Base-by-base conservation (phyloP, 2,113 vertebrate species). In the Salvelinus sp. region DNA sequence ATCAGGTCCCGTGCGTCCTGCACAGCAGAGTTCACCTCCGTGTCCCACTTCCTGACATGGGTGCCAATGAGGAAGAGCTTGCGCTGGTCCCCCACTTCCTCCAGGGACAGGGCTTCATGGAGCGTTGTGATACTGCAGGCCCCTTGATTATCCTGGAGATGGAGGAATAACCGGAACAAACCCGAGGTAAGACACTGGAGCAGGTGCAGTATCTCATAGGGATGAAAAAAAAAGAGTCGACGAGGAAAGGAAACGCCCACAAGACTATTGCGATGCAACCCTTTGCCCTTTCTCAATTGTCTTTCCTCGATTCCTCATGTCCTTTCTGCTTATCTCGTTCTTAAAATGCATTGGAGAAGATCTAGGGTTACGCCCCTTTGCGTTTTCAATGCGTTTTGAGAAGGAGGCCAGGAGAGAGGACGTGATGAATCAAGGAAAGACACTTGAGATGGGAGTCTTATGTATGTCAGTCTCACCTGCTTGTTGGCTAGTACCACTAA, bases 401-500 rank as follows among this genome's bases (percentile, higher is more conserved):
- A 9, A 16, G 38, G 38, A 44, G 38, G 38, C 9, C 9, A 44
- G 38, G 38, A 12, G 38, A 44, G 38, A 44, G 38, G 38, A 44
- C 38, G 2, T 44, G 38, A 44, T 9, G 38, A 44, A 48, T 67
- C 25, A 50, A 57, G 13, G 16, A 72, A 20, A 38, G n/a, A 13
- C 6, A n/a, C 20, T 22, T 16, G 12, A 7, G 4, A 16, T n/a
- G 1, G 28, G 6, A 12, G n/a, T 27, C 48, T 70, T 25, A 10
- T n/a, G 69, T 25, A 10, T n/a, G 69, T 70, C 20, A 27, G 50
- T 3, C 87, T 93, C 94, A 98, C 98, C 96, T 98, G 97, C 83
- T 98, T 99, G 93, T 98, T 96, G 90, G 95, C 96, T 79, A 99
- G 94, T 23, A 98, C 89, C 82, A 98, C 94, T 44, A 98, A 79